A percentile compares a stretch with the other conserved stretches of the same genome.
Conservation (phyloP, 2,888 invertebrate genomes). For the Adelphocoris suturalis region DNA sequence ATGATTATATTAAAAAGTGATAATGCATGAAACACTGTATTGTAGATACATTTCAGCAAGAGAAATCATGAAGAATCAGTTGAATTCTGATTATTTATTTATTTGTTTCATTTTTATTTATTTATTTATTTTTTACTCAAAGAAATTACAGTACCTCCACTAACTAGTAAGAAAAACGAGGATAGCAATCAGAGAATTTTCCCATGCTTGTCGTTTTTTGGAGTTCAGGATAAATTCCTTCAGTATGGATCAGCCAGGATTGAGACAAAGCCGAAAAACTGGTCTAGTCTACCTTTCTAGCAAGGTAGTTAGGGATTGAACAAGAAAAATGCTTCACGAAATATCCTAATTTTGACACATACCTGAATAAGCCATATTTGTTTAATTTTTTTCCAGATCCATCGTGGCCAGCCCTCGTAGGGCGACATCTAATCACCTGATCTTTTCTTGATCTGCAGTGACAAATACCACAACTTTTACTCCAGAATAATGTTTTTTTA, state of each 20-base stretch:
- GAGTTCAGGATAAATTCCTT: not conserved
- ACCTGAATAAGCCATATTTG: not conserved
- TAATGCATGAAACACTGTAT: too few relatives aligned
- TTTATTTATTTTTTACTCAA: not conserved
- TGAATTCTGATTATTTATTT: too few relatives aligned
- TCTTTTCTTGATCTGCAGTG: not conserved
- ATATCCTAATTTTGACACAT: too few relatives aligned
- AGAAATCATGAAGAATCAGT: too few relatives aligned
- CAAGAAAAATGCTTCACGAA: too few relatives aligned
- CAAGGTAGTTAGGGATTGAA: not conserved
- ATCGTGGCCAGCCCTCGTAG: conserved; percentile 54
- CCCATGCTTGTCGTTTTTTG: too few relatives aligned
- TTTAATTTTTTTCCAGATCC: conserved; percentile 47
- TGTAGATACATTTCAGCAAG: too few relatives aligned
- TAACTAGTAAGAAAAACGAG: not conserved
- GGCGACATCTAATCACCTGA: conserved; percentile 46
- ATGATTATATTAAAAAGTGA: too few relatives aligned
- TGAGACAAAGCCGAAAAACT: not conserved
- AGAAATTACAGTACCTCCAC: not conserved
- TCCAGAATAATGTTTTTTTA: too few relatives aligned
- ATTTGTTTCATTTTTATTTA: not conserved
- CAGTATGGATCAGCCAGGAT: not conserved
- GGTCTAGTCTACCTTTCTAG: not conserved
- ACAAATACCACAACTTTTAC: too few relatives aligned
- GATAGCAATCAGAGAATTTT: not conserved